Conservation (phyloP, 2,888 invertebrate species). For the Hylaea fasciaria region DNA sequence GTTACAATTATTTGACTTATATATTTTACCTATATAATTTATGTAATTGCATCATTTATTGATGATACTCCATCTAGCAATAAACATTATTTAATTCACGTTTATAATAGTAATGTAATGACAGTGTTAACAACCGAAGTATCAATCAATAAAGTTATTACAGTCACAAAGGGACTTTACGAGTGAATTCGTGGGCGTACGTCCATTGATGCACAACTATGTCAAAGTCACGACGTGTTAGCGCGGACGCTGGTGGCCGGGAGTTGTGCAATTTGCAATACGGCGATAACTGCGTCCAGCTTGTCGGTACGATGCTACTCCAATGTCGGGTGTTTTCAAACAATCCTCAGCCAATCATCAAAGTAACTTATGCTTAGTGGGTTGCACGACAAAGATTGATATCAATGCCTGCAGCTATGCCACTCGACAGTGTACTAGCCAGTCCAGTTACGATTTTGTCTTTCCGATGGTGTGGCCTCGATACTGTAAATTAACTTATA, state of each 20-base stretch:
- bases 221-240: constrained; percentile 81
- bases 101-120: not conserved
- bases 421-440: no score
- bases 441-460: no score
- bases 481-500: not conserved
- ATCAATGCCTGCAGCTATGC: no score
- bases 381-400: no score
- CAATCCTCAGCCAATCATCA: not conserved
- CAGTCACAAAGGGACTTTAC: constrained; percentile 43
- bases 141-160: constrained; percentile 1
- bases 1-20: not conserved
- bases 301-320: constrained; percentile 35
- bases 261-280: constrained; percentile 69
- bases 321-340: constrained; percentile 11
- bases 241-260: constrained; percentile 57
- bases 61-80: no score
- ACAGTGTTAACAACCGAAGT: not conserved
- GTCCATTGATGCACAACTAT: constrained; percentile 75
- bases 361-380: no score
- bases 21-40: constrained; percentile 1
- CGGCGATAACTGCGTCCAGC: constrained; percentile 57
- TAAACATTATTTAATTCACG: not conserved
- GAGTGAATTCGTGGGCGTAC: constrained; percentile 49
- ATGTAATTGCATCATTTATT: not conserved
- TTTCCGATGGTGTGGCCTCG: no score